Conservation (phyloP, 2,113 vertebrate species). For the Colistium nudipinnis region DNA sequence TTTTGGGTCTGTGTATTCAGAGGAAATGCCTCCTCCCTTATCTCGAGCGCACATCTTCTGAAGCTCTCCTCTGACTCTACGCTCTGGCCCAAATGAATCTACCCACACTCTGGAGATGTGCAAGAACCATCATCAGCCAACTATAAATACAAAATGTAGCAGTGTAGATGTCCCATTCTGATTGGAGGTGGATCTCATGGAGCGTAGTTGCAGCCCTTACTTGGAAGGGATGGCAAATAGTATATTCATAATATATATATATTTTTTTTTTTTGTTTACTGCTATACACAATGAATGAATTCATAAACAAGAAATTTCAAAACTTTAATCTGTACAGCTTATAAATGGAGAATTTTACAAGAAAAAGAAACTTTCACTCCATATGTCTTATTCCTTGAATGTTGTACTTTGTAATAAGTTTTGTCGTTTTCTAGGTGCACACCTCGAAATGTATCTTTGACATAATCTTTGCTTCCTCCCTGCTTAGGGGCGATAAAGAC, state of each 20-base stretch:
- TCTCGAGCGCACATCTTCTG: conserved; percentile 85
- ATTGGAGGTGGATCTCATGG: neutral
- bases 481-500: conserved; percentile 69
- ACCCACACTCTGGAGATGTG: conserved; percentile 53
- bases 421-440: neutral
- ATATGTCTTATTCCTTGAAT: too few relatives aligned
- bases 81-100: conserved; percentile 53
- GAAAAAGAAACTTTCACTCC: too few relatives aligned
- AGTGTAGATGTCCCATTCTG: conserved; percentile 36
- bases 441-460: conserved; percentile 8
- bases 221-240: conserved; percentile 21
- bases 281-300: too few relatives aligned
- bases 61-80: conserved; percentile 64
- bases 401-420: neutral
- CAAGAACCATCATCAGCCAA: conserved; percentile 34
- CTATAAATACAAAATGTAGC: conserved; percentile 62
- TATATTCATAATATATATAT: too few relatives aligned
- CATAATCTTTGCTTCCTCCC: conserved; percentile 41
- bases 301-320: too few relatives aligned
- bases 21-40: conserved; percentile 88
- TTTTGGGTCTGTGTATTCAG: conserved; percentile 77
- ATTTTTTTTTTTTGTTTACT: too few relatives aligned
- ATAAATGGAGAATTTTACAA: too few relatives aligned
- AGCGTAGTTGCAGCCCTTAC: conserved; percentile 23
- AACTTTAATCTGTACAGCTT: too few relatives aligned